Evolutionary conservation across 2,888 invertebrate species (phyloP).

Genomic region (Dermolepida albohirtum): DNA sequence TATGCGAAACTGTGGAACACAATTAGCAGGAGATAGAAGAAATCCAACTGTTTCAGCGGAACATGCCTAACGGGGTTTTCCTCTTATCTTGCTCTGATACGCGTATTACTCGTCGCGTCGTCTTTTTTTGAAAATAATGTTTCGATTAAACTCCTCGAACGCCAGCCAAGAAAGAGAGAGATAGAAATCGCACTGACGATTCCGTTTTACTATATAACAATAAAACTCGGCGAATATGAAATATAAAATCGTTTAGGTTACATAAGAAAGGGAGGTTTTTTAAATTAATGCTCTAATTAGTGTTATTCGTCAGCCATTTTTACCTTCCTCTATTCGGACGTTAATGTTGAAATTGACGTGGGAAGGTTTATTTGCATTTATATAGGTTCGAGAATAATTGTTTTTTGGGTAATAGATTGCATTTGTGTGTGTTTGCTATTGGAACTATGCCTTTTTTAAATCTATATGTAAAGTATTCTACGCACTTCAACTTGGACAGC

Average conservation of each 20-base stretch:
- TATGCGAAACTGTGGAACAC: conserved; percentile 28
- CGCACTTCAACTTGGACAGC: no score
- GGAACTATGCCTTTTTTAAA: no score
- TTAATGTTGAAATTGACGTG: no score
- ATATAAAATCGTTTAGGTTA: conserved; percentile 34
- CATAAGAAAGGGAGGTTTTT: conserved; percentile 11
- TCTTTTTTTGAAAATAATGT: conserved; percentile 1
- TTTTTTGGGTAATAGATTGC: no score
- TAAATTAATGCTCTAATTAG: conserved; percentile 12
- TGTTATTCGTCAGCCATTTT: conserved; percentile 3
- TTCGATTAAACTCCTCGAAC: not conserved
- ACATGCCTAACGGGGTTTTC: conserved; percentile 13
- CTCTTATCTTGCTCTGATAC: conserved; percentile 5
- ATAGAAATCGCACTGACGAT: conserved; percentile 6
- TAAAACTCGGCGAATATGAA: conserved; percentile 38
- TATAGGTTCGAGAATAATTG: no score
- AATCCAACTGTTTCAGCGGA: conserved; percentile 29
- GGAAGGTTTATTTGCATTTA: no score
- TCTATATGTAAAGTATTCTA: no score
- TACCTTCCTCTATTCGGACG: no score
- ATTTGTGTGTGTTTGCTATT: no score
- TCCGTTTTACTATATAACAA: conserved; percentile 37
- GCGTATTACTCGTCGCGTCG: no score
- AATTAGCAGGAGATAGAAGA: conserved; percentile 32
- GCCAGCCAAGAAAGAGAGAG: not conserved